Conservation (phyloP, 2,797 vertebrate genomes). For the Ctenopoma multispine region DNA sequence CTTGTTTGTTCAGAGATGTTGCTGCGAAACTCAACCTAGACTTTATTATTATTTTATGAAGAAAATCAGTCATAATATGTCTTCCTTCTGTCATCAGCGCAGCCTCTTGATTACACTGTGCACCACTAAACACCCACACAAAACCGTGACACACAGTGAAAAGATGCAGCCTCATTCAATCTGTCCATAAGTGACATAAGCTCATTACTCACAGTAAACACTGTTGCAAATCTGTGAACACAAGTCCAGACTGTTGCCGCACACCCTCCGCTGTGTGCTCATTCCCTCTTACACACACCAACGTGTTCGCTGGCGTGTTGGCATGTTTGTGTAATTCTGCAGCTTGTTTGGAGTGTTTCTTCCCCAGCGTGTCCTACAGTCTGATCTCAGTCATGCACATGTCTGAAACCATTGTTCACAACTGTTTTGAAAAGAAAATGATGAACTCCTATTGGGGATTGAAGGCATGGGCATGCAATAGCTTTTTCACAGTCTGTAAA, state of each 20-base stretch:
- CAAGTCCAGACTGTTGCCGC: constrained; percentile 58
- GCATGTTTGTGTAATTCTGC: constrained; percentile 60
- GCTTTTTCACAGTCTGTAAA: constrained; percentile 53
- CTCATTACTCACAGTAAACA: constrained; percentile 66
- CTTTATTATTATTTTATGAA: constrained; percentile 35
- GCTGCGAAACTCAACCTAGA: constrained; percentile 11
- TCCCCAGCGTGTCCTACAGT: constrained; percentile 18
- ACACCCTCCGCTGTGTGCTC: constrained; percentile 37
- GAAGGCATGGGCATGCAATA: constrained; percentile 1
- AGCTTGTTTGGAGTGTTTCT: constrained; percentile 45
- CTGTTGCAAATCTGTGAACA: constrained; percentile 61
- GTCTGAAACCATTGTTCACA: constrained; percentile 12
- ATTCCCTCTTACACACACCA: constrained; percentile 42
- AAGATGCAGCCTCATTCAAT: constrained; percentile 51
- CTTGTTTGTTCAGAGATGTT: constrained; percentile 23
- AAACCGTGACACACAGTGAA: constrained; percentile 41
- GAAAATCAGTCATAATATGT: constrained; percentile 26
- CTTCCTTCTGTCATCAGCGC: constrained; percentile 21
- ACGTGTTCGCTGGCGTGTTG: constrained; percentile 40
- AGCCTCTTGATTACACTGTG: constrained; percentile 36
- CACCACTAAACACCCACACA: constrained; percentile 45
- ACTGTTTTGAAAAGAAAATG: constrained; percentile 19
- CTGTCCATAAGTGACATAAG: constrained; percentile 63
- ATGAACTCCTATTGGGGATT: constrained; percentile 8
- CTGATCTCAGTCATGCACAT: background rate